Evolutionary conservation across 2,888 invertebrate genomes (phyloP).

Genomic region (Lithophane ornitopus): DNA sequence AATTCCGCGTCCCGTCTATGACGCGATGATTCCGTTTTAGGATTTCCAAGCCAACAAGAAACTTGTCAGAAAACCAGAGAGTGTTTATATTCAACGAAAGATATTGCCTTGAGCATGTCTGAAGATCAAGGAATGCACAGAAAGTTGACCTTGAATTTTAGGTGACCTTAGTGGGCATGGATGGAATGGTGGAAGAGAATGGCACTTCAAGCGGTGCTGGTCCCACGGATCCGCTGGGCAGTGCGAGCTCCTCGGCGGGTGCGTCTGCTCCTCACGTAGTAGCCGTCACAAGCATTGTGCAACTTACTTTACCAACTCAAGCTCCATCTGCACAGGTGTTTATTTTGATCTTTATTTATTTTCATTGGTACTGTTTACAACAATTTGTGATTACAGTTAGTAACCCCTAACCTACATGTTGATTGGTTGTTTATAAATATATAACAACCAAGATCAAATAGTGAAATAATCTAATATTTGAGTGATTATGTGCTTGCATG

Average conservation of each 20-base stretch:
- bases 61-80: constrained; percentile 71
- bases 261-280: constrained; percentile 84
- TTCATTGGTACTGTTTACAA: constrained; percentile 49
- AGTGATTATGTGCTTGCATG: constrained; percentile 20
- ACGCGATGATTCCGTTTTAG: constrained; percentile 87
- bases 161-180: constrained; percentile 94
- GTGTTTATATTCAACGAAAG: constrained; percentile 70
- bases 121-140: constrained; percentile 85
- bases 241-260: constrained; percentile 78
- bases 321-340: constrained; percentile 92
- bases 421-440: constrained; percentile 34
- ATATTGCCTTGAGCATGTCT: constrained; percentile 74
- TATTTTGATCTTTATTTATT: constrained; percentile 71
- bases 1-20: constrained; percentile 83
- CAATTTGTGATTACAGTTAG: constrained; percentile 30
- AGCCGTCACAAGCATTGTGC: constrained; percentile 95
- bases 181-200: constrained; percentile 98
- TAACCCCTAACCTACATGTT: constrained; percentile 36
- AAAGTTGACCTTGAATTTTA: constrained; percentile 91
- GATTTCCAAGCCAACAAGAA: constrained; percentile 82
- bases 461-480: constrained; percentile 13
- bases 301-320: constrained; percentile 94
- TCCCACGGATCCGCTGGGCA: constrained; percentile 82
- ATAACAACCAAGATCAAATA: constrained; percentile 18
- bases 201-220: constrained; percentile 90